Base-by-base conservation (phyloP, 2,888 invertebrate species). In the Drosophila affinis region DNA sequence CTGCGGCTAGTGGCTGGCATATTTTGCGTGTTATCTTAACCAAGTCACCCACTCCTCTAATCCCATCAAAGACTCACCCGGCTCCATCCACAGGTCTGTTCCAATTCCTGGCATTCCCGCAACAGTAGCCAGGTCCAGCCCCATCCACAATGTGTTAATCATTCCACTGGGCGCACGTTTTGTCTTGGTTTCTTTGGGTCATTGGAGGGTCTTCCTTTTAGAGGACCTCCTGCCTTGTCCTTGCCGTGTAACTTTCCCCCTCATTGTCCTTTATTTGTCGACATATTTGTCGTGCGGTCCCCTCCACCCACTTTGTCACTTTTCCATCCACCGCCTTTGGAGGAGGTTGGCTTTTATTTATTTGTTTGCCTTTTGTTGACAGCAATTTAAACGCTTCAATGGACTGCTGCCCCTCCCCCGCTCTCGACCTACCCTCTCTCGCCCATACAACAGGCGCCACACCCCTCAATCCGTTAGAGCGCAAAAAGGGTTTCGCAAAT, bases 341-440 rank as follows among this genome's bases (percentile, higher is more conserved):
- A 57, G 56, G 56, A 57, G 54, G 60, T 75, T 79, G 80, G 72
- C 87, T 70, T 79, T 88, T 85, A 88, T 85, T 85, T 85, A 88
- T 85, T 88, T 85, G 89, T 79, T 85, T 88, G 79, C 85, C 89
- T 87, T 88, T 84, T 77, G 87, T 81, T 85, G 85, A 85, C 85
- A 85, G 89, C 85, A 88, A 88, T 88, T 85, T 88, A 78, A 87
- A 79, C 76, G 89, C 85, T 87, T 88, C 81, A 85, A 88, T 85
- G 81, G 87, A 79, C 79, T 72, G 34, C 49, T 49, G 47, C 52
- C 14, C 51, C 4, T 3, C 14, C 4, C 1, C 14, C 21, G 5
- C 47, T 24, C 24, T 5, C 39, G 5, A 14, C 6, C 34, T 32
- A 9, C 32, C 44, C 14, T 9, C 32, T 32, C 47, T 17, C 7